Base-by-base conservation (phyloP, 2,113 vertebrate species). In the Paedocypris sp. region DNA sequence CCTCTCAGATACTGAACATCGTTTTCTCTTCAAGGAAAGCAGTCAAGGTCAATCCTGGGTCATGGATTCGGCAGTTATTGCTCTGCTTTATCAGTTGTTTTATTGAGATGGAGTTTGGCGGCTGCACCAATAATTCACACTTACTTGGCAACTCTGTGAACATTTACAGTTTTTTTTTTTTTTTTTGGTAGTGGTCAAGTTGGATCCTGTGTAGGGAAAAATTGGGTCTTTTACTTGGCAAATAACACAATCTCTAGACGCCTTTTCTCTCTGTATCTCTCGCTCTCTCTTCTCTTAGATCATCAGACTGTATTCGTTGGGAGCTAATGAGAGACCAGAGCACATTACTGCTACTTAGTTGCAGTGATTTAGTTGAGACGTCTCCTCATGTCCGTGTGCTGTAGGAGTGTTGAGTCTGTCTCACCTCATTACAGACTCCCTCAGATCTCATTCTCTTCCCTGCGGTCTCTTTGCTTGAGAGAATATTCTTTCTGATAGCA, bases 391-490 rank as follows among this genome's bases (percentile, higher is more conserved):
- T 36, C 39, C 28, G 6, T 28, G n/a, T n/a, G n/a, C n/a, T n/a
- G 15, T 28, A 62, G n/a, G 26, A 51, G 35, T 54, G 51, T 23
- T 38, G 36, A n/a, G 6, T 29, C 47, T 31, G 36, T 28, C 47
- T 62, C 32, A 42, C 25, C 36, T 52, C 28, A 62, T 52, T 52
- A 62, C 15, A 25, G 9, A 22, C 36, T 51, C 47, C 10, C 59
- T 62, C 35, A 31, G 33, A 62, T 62, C 59, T 50, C 25, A 23
- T 39, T 12, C 18, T 9, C 46, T 62, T 6, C 38, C 38, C 25
- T 47, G 36, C 43, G 47, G 35, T 39, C 33, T 29, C 25, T 41
- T 50, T 39, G 47, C 48, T 10, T 62, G 6, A 25, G 42, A 60
- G 26, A 60, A 49, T n/a, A 39, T 28, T 29, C 11, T 25, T 39